Evolutionary conservation across 2,113 vertebrate species (phyloP), one percentile per base, ranked within the genome.

Genomic region (Corythornis madagascariensis): DNA sequence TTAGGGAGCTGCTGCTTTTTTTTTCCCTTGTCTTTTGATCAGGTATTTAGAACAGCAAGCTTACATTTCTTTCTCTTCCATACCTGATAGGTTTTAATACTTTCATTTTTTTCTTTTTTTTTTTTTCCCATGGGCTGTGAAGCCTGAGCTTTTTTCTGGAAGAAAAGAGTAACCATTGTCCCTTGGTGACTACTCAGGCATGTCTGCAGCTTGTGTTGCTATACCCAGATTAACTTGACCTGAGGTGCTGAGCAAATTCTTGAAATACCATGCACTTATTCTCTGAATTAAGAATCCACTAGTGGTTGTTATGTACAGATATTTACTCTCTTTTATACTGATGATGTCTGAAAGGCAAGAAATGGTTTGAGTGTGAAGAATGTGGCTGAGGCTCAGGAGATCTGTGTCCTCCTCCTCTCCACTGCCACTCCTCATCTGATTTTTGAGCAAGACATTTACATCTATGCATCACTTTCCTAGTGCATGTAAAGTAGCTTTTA

Each of bases 11-110:
- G 52, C 38, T 57, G 60, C 19, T 86, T 69, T 91, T 73, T 81
- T 61, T 22, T 86, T 77, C 76, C 65, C 84, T 75, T 82, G 21
- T 42, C 82, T 77, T 94, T 85, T 95, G 72, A 71, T 92, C 48
- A 91, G 63, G n/a, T 78, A 87, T 84, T 94, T 75, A 42, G 78
- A 89, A 77, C 26, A 83, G 48, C 83, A 94, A 94, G 43, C 47
- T 70, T 79, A 57, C 33, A 16, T 83, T 94, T 94, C 89, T 77
- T 95, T 90, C 64, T 90, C 38, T 95, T n/a, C 52, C 65, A 90
- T 67, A 81, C 35, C 35, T 85, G 52, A 38, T 91, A 63, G 89
- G 85, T 94, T 96, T 94, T 88, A 92, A 91, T 70, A 89, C 59
- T 84, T 63, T 38, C 38, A 38, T 38, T 10, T 38, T 38, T 38